phyloP scores from a whole-genome alignment of 2,888 invertebrate species.

The Lordiphosa andalusiaca region DNA sequence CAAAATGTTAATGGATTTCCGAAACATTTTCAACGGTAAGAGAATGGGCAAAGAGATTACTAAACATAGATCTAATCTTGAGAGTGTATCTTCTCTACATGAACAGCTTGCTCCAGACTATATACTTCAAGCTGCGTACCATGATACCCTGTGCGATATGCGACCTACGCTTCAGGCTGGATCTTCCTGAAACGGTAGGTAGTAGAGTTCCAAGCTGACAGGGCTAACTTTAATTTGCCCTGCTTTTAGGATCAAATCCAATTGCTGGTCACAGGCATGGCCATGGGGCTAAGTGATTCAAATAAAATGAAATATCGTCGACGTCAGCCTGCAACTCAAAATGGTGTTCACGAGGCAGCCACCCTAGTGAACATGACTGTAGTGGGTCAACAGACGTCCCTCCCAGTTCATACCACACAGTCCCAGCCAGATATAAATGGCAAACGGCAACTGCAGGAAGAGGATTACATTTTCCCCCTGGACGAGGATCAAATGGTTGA shows the following conservation, averaged over 20 bases:
- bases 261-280: slow-evolving; percentile 88
- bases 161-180: slow-evolving; percentile 89
- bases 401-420: slow-evolving; percentile 34
- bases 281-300: slow-evolving; percentile 86
- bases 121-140: slow-evolving; percentile 93
- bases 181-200: slow-evolving; percentile 90
- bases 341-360: slow-evolving; percentile 51
- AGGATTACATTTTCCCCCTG: slow-evolving; percentile 91
- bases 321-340: slow-evolving; percentile 49
- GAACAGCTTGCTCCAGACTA: slow-evolving; percentile 84
- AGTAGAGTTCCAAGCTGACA: neutral
- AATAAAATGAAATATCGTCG: slow-evolving; percentile 82
- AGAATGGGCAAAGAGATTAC: neutral
- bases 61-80: neutral
- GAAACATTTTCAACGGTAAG: slow-evolving; percentile 81
- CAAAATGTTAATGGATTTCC: slow-evolving; percentile 82
- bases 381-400: neutral
- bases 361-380: slow-evolving; percentile 2
- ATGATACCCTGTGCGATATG: slow-evolving; percentile 93
- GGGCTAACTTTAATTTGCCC: neutral
- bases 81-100: neutral
- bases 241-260: slow-evolving; percentile 84
- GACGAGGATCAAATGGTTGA: slow-evolving; percentile 86
- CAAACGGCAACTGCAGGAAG: slow-evolving; percentile 81
- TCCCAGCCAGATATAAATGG: slow-evolving; percentile 56